These are phyloP conservation scores for Nemoura dubitans DNA, from an alignment of 2,888 invertebrate genomes.

Conservation along the genomic window DNA sequence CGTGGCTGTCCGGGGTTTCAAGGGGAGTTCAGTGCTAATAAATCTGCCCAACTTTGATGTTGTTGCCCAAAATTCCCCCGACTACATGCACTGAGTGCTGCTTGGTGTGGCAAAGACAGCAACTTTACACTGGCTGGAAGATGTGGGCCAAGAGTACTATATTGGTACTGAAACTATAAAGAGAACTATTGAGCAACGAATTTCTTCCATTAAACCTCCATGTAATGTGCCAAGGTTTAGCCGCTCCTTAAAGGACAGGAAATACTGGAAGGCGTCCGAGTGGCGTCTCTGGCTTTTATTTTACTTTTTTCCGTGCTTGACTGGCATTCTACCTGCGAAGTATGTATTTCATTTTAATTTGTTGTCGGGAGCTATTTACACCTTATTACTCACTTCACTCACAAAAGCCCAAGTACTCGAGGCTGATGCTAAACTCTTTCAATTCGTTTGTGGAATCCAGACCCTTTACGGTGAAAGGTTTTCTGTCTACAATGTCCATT, in stretches of 20 bases:
- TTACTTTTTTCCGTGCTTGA: conserved; percentile 41
- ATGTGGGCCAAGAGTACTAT: background rate
- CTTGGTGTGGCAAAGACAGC: background rate
- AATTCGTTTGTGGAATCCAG: conserved; percentile 34
- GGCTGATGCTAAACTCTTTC: conserved; percentile 30
- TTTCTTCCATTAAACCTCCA: conserved; percentile 28
- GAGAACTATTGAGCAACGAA: background rate
- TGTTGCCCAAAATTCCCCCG: background rate
- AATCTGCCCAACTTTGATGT: conserved; percentile 16
- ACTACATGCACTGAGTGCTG: background rate
- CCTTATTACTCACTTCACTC: conserved; percentile 30
- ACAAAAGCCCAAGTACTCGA: background rate
- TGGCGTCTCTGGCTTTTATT: conserved; percentile 45
- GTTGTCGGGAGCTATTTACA: conserved; percentile 34
- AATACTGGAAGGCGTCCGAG: conserved; percentile 45
- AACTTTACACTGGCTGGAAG: background rate
- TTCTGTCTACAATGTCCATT: conserved; percentile 40
- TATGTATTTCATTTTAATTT: conserved; percentile 40
- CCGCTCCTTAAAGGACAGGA: conserved; percentile 35
- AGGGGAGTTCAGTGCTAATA: background rate
- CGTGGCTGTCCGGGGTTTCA: background rate
- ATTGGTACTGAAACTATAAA: background rate
- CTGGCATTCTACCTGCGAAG: conserved; percentile 39
- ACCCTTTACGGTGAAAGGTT: conserved; percentile 23
- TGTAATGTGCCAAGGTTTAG: conserved; percentile 30